Percentiles rank a stretch among this genome's conserved stretches.
phyloP scores from a whole-genome alignment of 92 coral and sea anemone genomes.

The Ricordea florida region DNA sequence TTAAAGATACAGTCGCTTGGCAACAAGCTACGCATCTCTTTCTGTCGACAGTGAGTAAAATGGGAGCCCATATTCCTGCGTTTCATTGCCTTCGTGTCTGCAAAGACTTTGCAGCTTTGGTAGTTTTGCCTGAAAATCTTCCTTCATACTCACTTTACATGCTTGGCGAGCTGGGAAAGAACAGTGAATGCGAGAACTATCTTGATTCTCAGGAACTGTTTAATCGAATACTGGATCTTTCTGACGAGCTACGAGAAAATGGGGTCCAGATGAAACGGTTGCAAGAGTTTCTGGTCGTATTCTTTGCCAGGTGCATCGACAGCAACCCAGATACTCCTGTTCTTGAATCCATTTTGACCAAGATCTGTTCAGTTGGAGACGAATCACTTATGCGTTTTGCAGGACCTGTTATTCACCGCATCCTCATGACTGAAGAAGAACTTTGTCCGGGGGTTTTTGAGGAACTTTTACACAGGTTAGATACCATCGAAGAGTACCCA shows the following conservation, averaged over 20 bases:
- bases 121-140: constrained; percentile 49
- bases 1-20: constrained; percentile 71
- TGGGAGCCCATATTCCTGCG: constrained; percentile 56
- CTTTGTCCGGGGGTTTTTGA: constrained; percentile 66
- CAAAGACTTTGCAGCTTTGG: constrained; percentile 75
- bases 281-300: constrained; percentile 69
- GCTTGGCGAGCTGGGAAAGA: constrained; percentile 67
- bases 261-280: constrained; percentile 30
- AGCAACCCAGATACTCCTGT: constrained; percentile 83
- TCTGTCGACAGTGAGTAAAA: constrained; percentile 70
- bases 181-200: constrained; percentile 41
- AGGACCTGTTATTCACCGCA: constrained; percentile 77
- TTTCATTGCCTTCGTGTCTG: constrained; percentile 81
- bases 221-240: constrained; percentile 36
- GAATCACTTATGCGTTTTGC: constrained; percentile 59
- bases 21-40: constrained; percentile 55
- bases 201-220: constrained; percentile 71
- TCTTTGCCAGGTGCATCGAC: constrained; percentile 88
- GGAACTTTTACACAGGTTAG: constrained; percentile 43
- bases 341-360: constrained; percentile 63
- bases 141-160: constrained; percentile 57
- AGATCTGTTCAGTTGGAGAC: constrained; percentile 60
- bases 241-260: constrained; percentile 43
- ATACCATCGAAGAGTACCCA: constrained; percentile 64
- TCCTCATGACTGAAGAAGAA: constrained; percentile 65